Evolutionary conservation across 1,140 invertebrate species (phyloP).

Genomic region (Vollenhovia emeryi): DNA sequence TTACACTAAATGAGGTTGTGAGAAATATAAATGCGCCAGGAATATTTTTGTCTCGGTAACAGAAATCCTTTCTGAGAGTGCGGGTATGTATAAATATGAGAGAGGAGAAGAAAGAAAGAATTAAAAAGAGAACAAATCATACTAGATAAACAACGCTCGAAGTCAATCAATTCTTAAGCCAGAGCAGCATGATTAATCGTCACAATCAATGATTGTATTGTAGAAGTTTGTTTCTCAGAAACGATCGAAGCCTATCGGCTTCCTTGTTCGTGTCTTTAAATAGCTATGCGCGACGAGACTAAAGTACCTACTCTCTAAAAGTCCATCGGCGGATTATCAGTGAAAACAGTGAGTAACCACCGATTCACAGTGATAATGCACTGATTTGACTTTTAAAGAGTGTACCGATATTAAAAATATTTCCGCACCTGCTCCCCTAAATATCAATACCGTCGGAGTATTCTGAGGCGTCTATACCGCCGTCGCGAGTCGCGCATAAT

Average conservation of each 20-base stretch:
- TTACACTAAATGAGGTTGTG: no score
- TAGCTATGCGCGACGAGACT: not conserved
- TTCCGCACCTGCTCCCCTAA: not conserved
- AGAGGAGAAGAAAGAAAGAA: not conserved
- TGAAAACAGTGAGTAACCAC: no score
- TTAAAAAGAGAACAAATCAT: no score
- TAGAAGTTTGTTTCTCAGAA: not conserved
- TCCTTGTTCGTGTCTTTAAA: not conserved
- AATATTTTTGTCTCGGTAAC: no score
- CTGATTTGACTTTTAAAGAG: no score
- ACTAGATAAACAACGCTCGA: not conserved
- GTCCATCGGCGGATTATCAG: no score
- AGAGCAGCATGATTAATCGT: not conserved
- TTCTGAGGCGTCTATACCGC: constrained; percentile 21
- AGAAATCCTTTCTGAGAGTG: no score
- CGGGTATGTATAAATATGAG: not conserved
- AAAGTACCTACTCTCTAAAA: no score
- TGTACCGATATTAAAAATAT: not conserved
- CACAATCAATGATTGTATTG: not conserved
- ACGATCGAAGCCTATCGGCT: not conserved
- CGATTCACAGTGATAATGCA: no score
- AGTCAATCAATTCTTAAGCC: not conserved
- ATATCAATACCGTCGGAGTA: not conserved
- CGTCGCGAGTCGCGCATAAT: constrained; percentile 3
- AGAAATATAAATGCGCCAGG: no score